Conservation (phyloP, 2,113 vertebrate species). For the Ramphastos sulfuratus region DNA sequence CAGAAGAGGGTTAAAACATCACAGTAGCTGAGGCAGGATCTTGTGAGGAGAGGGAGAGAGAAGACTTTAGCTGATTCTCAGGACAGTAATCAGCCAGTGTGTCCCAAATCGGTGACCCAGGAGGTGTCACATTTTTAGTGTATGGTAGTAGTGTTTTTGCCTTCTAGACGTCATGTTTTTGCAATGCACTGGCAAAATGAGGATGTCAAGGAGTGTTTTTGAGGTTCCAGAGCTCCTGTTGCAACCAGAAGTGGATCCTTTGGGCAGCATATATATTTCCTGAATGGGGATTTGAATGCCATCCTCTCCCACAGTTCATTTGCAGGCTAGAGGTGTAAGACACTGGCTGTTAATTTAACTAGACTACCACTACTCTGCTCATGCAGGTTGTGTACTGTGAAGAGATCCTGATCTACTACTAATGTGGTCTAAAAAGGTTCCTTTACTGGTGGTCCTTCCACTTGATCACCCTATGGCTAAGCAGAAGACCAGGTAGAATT, state of each 20-base stretch:
- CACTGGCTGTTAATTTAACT: background rate
- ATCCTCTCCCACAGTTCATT: background rate
- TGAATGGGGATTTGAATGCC: background rate
- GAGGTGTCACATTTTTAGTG: background rate
- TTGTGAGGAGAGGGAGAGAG: background rate
- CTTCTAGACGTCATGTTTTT: background rate
- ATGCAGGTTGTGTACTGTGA: background rate
- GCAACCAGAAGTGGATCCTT: background rate
- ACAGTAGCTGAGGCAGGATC: background rate
- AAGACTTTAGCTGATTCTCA: background rate
- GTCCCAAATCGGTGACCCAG: background rate
- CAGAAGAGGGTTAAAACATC: background rate
- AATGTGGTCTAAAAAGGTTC: background rate
- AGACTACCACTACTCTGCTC: background rate
- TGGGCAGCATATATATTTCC: background rate
- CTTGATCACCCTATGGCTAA: background rate
- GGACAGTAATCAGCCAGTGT: background rate
- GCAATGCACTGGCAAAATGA: rapidly evolving
- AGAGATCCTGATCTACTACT: background rate
- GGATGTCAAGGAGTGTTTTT: background rate
- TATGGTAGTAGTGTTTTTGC: background rate
- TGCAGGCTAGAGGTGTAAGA: background rate
- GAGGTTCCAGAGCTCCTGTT: background rate
- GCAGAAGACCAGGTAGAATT: background rate
- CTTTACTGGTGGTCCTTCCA: background rate